phyloP scores from a whole-genome alignment of 2,888 invertebrate genomes.

The Agonopterix subpropinquella region DNA sequence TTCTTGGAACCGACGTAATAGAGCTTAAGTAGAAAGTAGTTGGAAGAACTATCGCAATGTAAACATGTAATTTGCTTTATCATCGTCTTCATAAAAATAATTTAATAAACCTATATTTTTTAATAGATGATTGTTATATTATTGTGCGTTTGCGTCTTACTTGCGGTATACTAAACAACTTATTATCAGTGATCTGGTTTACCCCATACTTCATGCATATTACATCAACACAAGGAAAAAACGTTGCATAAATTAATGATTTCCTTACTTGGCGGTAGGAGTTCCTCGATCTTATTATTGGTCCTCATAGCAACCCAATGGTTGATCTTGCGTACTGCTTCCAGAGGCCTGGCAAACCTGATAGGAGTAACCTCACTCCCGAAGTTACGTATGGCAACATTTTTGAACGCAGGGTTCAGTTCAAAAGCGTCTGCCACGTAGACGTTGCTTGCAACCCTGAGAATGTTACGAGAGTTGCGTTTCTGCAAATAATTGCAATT shows the following conservation, averaged over 20 bases:
- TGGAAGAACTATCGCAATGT: too few relatives aligned
- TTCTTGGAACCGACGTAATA: too few relatives aligned
- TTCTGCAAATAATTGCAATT: slow-evolving; percentile 33
- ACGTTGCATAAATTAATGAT: background rate
- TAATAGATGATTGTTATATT: too few relatives aligned
- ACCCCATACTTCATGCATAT: too few relatives aligned
- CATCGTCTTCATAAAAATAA: too few relatives aligned
- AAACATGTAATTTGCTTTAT: too few relatives aligned
- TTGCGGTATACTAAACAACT: too few relatives aligned
- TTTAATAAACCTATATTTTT: too few relatives aligned
- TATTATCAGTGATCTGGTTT: too few relatives aligned
- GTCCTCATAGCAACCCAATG: slow-evolving; percentile 83
- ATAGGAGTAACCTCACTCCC: slow-evolving; percentile 71
- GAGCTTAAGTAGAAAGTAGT: too few relatives aligned
- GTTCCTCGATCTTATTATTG: slow-evolving; percentile 77
- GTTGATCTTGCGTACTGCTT: slow-evolving; percentile 78
- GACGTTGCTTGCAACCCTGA: slow-evolving; percentile 53
- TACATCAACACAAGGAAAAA: background rate
- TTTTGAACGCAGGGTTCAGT: slow-evolving; percentile 41
- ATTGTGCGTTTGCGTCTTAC: too few relatives aligned
- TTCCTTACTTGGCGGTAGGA: slow-evolving; percentile 72
- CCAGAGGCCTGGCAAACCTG: slow-evolving; percentile 66
- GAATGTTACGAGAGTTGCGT: slow-evolving; percentile 41
- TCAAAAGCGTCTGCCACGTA: slow-evolving; percentile 44
- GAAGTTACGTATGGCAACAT: slow-evolving; percentile 56